Conservation (phyloP, 2,888 invertebrate species). For the Axea sp. region DNA sequence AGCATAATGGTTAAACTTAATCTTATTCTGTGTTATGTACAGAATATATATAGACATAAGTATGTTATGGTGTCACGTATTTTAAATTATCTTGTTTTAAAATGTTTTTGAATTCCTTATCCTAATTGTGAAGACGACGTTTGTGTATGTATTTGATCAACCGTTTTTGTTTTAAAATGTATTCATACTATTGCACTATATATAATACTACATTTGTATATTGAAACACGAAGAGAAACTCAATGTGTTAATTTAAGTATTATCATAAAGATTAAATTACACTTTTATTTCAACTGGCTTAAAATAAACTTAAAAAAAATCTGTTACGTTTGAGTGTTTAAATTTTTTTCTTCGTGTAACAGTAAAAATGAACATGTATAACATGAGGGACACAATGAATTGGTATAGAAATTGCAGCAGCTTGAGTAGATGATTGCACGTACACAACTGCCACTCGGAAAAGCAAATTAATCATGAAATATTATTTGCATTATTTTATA, state of each 20-base stretch:
- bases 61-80: neutral
- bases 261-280: no score
- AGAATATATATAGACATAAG: conserved; percentile 17
- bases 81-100: neutral
- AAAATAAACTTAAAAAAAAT: no score
- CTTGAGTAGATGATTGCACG: conserved; percentile 54
- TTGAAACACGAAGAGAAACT: conserved; percentile 12
- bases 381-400: no score
- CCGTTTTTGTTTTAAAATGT: conserved; percentile 13
- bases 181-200: conserved; percentile 21
- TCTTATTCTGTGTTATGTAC: no score
- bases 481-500: conserved; percentile 43
- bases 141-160: conserved; percentile 7
- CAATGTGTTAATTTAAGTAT: no score
- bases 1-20: no score
- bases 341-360: conserved; percentile 25
- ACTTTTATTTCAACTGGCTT: no score
- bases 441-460: conserved; percentile 22
- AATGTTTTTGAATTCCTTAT: neutral
- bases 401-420: conserved; percentile 41
- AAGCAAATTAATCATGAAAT: conserved; percentile 32
- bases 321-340: no score
- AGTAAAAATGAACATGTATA: conserved; percentile 5
- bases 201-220: conserved; percentile 24
- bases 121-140: neutral